These are phyloP conservation scores for Chymomyza caudatula DNA, from an alignment of 2,888 invertebrate species.

Conservation along the genomic window DNA sequence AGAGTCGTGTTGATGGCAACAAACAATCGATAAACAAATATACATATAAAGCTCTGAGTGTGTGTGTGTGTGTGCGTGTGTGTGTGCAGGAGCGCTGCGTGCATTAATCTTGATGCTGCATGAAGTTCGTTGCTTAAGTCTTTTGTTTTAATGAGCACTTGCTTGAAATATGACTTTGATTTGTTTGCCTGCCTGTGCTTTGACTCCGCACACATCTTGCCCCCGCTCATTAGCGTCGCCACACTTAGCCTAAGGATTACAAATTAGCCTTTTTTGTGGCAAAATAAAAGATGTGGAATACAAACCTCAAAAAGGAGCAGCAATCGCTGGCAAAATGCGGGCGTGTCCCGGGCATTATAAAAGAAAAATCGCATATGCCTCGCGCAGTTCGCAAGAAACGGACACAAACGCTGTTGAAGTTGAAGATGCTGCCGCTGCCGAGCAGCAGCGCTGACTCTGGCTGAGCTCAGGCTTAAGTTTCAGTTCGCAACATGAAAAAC, in stretches of 20 bases:
- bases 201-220: neutral
- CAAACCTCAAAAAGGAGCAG: neutral
- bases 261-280: slow-evolving; percentile 64
- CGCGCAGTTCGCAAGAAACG: slow-evolving; percentile 56
- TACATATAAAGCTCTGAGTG: slow-evolving; percentile 25
- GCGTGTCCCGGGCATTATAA: slow-evolving; percentile 49
- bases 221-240: slow-evolving; percentile 64
- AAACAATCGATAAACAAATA: slow-evolving; percentile 68
- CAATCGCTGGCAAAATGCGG: slow-evolving; percentile 43
- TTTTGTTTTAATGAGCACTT: slow-evolving; percentile 72
- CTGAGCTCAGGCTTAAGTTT: slow-evolving; percentile 50
- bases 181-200: slow-evolving; percentile 20
- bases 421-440: slow-evolving; percentile 6
- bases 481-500: slow-evolving; percentile 68
- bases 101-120: slow-evolving; percentile 37
- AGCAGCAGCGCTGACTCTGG: slow-evolving; percentile 17
- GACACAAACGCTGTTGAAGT: slow-evolving; percentile 1
- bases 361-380: slow-evolving; percentile 68
- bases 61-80: slow-evolving; percentile 8
- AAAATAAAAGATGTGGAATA: neutral
- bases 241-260: slow-evolving; percentile 72
- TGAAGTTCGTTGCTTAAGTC: slow-evolving; percentile 74
- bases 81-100: too few species aligned
- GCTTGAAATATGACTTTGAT: slow-evolving; percentile 71
- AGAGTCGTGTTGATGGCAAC: slow-evolving; percentile 44